A percentile compares a stretch with the other conserved stretches of the same genome.
These are phyloP conservation scores for Erethizon dorsatum DNA, from an alignment of 2,797 vertebrate species.

Conservation along the genomic window DNA sequence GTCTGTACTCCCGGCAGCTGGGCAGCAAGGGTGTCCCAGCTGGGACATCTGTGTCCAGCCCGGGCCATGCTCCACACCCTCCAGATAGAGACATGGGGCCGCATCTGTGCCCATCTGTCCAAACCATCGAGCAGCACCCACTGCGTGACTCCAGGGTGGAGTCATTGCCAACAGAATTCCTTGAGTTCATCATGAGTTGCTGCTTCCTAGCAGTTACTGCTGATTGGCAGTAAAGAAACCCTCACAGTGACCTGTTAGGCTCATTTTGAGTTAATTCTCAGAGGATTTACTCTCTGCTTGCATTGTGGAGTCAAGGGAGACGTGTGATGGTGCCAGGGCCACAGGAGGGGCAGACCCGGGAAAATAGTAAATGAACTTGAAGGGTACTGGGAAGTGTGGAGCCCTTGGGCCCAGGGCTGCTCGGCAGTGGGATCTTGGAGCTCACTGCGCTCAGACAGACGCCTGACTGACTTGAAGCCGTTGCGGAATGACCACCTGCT, in stretches of 20 bases:
- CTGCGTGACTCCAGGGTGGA: not conserved
- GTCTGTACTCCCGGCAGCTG: not conserved
- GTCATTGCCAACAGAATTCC: too few species aligned
- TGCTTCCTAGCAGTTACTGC: not conserved
- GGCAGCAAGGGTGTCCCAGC: not conserved
- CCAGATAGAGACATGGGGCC: not conserved
- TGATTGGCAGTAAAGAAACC: not conserved
- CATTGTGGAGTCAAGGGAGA: not conserved
- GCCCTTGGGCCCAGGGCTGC: not conserved
- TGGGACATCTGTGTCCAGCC: too few species aligned
- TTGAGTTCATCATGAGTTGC: not conserved
- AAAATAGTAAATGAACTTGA: not conserved
- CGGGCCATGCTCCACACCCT: rapidly evolving
- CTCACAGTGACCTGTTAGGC: rapidly evolving
- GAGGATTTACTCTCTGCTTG: too few species aligned
- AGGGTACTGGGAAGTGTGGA: not conserved
- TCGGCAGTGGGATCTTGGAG: too few species aligned
- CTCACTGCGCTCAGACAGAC: not conserved
- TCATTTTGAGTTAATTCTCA: not conserved
- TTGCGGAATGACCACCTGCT: not conserved
- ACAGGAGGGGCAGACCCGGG: not conserved
- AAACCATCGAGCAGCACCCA: rapidly evolving
- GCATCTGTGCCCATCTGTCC: not conserved
- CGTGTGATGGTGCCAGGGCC: not conserved
- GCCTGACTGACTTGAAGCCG: rapidly evolving